Conservation (phyloP, 2,113 vertebrate genomes). For the Amblyornis subalaris region DNA sequence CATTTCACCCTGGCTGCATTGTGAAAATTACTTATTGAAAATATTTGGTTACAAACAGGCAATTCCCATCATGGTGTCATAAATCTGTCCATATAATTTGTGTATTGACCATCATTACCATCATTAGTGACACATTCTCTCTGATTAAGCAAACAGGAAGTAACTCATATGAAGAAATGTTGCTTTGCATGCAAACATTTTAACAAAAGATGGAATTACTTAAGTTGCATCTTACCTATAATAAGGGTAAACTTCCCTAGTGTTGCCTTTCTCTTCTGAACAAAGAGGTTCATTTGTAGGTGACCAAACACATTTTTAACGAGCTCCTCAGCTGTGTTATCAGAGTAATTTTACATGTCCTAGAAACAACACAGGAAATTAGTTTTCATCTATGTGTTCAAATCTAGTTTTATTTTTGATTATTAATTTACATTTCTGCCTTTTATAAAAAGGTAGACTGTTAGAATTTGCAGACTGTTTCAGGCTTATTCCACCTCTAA, state of each 20-base stretch:
- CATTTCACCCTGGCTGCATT: neutral
- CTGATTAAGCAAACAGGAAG: neutral
- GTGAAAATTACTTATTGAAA: constrained; percentile 2
- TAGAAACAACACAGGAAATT: constrained; percentile 38
- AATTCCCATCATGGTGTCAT: neutral
- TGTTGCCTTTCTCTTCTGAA: neutral
- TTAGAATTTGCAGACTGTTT: neutral
- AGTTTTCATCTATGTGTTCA: constrained; percentile 18
- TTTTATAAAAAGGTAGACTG: neutral
- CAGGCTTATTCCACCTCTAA: neutral
- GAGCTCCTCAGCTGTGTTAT: neutral
- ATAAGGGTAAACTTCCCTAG: neutral
- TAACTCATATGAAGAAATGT: neutral
- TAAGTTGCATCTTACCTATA: neutral
- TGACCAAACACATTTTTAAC: neutral
- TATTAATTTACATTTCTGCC: neutral
- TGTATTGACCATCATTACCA: neutral
- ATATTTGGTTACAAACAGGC: neutral
- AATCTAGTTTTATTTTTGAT: constrained; percentile 39
- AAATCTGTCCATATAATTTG: constrained; percentile 8
- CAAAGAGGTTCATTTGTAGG: neutral
- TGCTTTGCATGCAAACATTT: neutral
- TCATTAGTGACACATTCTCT: neutral
- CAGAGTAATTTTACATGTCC: constrained; percentile 11
- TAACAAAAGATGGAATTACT: neutral